phyloP scores from a whole-genome alignment of 1,140 invertebrate genomes.

The Drosophila sulfurigaster region DNA sequence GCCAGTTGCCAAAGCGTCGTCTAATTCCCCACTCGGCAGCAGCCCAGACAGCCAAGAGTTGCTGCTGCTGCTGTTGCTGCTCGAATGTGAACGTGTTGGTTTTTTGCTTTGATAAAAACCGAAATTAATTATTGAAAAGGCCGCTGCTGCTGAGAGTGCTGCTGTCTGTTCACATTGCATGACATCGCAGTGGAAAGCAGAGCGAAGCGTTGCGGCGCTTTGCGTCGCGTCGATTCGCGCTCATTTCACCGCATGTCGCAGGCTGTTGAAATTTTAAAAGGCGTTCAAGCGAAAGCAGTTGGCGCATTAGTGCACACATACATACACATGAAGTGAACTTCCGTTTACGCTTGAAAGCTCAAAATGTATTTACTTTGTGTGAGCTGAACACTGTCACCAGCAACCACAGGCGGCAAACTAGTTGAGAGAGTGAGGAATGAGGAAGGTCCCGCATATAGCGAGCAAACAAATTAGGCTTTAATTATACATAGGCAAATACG shows the following conservation, averaged over 20 bases:
- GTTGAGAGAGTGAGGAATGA: not conserved
- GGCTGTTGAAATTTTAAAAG: conserved; percentile 76
- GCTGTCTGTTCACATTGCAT: conserved; percentile 45
- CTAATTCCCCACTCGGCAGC: conserved; percentile 58
- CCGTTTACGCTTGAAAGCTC: conserved; percentile 73
- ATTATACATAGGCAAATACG: conserved; percentile 65
- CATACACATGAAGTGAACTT: conserved; percentile 34
- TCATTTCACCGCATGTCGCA: conserved; percentile 55
- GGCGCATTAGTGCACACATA: conserved; percentile 55
- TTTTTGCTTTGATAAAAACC: conserved; percentile 78
- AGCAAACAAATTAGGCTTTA: conserved; percentile 80
- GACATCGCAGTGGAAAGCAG: no score
- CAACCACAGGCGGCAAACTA: conserved; percentile 65
- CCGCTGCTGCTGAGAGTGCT: conserved; percentile 34
- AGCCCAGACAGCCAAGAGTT: conserved; percentile 21
- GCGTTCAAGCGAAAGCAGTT: conserved; percentile 79
- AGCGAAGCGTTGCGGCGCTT: no score
- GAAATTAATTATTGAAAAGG: conserved; percentile 81
- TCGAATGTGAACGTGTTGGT: conserved; percentile 18
- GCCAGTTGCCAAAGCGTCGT: conserved; percentile 56
- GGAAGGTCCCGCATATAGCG: conserved; percentile 38
- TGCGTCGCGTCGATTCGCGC: conserved; percentile 36
- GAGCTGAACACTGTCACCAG: conserved; percentile 69
- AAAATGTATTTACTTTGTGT: conserved; percentile 73
- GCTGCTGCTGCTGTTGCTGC: not conserved